Evolutionary conservation across 30 jellyfish, hydroid and myxozoan genomes (phyloP).

Genomic region (Aurelia coerulea): DNA sequence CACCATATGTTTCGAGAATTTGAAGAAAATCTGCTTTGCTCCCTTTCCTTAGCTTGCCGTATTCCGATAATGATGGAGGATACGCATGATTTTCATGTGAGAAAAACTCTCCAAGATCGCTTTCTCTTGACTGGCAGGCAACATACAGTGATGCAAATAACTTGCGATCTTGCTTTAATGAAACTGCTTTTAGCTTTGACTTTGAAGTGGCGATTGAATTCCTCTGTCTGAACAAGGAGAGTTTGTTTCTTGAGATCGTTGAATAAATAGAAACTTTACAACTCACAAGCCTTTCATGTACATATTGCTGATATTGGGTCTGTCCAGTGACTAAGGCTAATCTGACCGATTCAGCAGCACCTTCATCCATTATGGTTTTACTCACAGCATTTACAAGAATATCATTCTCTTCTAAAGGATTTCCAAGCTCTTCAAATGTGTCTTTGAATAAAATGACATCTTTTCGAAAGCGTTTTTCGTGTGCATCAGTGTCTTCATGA

Average conservation of each 20-base stretch:
- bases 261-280: neutral
- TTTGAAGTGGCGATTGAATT: slow-evolving; percentile 22
- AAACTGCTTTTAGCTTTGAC: slow-evolving; percentile 12
- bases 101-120: slow-evolving; percentile 21
- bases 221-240: slow-evolving; percentile 13
- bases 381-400: neutral
- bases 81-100: neutral
- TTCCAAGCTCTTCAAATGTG: slow-evolving; percentile 38
- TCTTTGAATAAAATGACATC: slow-evolving; percentile 7
- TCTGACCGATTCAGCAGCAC: slow-evolving; percentile 4
- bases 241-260: slow-evolving; percentile 1
- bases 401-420: slow-evolving; percentile 54
- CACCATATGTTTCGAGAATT: slow-evolving; percentile 38
- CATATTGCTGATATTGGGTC: slow-evolving; percentile 16
- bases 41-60: slow-evolving; percentile 46
- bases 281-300: slow-evolving; percentile 18
- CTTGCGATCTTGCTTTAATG: slow-evolving; percentile 40
- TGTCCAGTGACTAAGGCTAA: slow-evolving; percentile 4
- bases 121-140: slow-evolving; percentile 45
- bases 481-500: slow-evolving; percentile 44
- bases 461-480: slow-evolving; percentile 9
- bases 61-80: slow-evolving; percentile 49
- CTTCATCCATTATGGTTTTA: slow-evolving; percentile 1
- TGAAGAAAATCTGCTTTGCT: slow-evolving; percentile 39
- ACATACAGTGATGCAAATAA: slow-evolving; percentile 23